phyloP scores from a whole-genome alignment of 2,797 vertebrate genomes.

The Tenualosa ilisha region DNA sequence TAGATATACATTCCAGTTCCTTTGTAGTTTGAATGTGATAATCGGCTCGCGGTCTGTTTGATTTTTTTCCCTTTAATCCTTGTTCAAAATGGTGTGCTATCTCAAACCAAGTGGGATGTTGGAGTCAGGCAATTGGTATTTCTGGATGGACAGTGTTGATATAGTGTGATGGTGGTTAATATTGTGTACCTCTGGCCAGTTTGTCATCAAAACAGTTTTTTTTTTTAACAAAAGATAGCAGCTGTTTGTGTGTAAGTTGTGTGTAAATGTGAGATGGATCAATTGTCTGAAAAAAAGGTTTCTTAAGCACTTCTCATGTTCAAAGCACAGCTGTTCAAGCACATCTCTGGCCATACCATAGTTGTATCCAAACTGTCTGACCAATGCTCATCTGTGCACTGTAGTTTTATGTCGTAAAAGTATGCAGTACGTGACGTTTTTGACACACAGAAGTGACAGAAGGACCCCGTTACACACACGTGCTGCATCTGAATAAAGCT shows the following conservation, averaged over 20 bases:
- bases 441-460: conserved; percentile 8
- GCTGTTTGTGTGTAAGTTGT: conserved; percentile 21
- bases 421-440: conserved; percentile 5
- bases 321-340: conserved; percentile 62
- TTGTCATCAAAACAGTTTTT: conserved; percentile 40
- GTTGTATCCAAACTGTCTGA: conserved; percentile 17
- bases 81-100: conserved; percentile 48
- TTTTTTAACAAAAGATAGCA: neutral
- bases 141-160: conserved; percentile 49
- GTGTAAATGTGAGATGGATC: conserved; percentile 12
- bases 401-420: conserved; percentile 24
- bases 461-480: conserved; percentile 3
- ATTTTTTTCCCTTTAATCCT: conserved; percentile 67
- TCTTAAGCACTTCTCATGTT: conserved; percentile 43
- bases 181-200: conserved; percentile 43
- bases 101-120: conserved; percentile 36
- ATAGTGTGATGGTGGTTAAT: conserved; percentile 43
- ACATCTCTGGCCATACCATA: conserved; percentile 20
- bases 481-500: conserved; percentile 51
- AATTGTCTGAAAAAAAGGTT: conserved; percentile 27
- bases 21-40: conserved; percentile 53
- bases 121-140: conserved; percentile 40
- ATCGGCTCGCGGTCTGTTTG: conserved; percentile 50
- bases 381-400: conserved; percentile 21
- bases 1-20: conserved; percentile 73